These are phyloP conservation scores for Ophioninae sp. DNA, from an alignment of 2,888 invertebrate genomes.

Conservation along the genomic window DNA sequence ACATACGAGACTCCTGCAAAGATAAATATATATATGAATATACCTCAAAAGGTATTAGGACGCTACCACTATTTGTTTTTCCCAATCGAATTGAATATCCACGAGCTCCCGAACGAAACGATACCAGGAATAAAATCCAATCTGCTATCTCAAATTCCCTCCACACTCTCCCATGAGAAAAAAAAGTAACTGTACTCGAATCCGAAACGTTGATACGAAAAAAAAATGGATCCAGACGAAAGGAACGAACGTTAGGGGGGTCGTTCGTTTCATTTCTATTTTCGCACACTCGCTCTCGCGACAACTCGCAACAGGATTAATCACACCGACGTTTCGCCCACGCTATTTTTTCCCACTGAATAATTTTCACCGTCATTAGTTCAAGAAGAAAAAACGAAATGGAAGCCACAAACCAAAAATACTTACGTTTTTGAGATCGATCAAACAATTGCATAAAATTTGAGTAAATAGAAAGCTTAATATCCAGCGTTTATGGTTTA, in stretches of 20 bases:
- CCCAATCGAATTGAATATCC: background rate
- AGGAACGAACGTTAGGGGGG: background rate
- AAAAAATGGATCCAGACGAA: background rate
- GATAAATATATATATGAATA: conserved; percentile 28
- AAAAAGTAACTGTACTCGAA: background rate
- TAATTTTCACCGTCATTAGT: conserved; percentile 4
- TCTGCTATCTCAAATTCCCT: background rate
- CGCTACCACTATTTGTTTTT: background rate
- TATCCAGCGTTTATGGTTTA: background rate
- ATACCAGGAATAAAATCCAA: conserved; percentile 13
- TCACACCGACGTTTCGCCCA: conserved; percentile 21
- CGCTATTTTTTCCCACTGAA: conserved; percentile 12
- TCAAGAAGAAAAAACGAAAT: background rate
- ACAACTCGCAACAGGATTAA: conserved; percentile 33
- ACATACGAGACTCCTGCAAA: background rate
- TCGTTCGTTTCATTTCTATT: conserved; percentile 42
- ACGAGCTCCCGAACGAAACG: background rate
- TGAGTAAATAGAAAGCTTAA: background rate
- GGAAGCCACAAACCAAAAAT: background rate
- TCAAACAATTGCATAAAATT: background rate
- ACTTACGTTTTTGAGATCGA: background rate
- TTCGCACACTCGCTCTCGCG: conserved; percentile 41
- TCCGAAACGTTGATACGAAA: background rate
- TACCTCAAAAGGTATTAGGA: background rate
- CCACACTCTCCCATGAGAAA: background rate